Percentiles rank a stretch among this genome's conserved stretches.
These are phyloP conservation scores for Vespertilio murinus DNA, from an alignment of 2,797 vertebrate genomes.

Conservation along the genomic window DNA sequence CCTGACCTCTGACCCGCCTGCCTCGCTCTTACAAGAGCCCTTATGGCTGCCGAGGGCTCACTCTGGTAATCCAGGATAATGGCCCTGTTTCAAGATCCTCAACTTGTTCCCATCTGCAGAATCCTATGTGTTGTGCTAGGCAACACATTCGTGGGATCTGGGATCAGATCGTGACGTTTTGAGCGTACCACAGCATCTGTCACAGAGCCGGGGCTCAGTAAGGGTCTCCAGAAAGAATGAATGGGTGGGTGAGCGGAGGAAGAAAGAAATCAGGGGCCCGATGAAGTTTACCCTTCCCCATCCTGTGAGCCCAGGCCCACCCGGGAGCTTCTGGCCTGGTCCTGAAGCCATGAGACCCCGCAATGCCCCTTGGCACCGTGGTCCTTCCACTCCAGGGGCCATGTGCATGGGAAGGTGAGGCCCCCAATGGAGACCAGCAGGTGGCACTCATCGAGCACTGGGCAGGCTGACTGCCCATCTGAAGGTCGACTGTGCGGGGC, in stretches of 20 bases:
- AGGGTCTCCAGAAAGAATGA: neutral
- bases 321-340: neutral
- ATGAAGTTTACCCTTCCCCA: neutral
- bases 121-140: neutral
- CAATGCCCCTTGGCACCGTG: neutral
- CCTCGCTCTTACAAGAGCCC: neutral
- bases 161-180: rapidly evolving
- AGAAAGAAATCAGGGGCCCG: neutral
- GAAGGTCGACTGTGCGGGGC: neutral
- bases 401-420: neutral
- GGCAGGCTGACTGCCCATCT: neutral
- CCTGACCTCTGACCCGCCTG: neutral
- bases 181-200: neutral
- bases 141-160: neutral
- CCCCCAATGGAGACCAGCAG: neutral
- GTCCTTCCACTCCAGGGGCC: neutral
- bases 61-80: neutral
- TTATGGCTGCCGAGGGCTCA: neutral
- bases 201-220: neutral
- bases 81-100: neutral
- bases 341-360: too few relatives aligned
- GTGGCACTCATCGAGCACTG: neutral
- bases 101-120: neutral
- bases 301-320: neutral
- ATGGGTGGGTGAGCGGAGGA: neutral